Evolutionary conservation across 2,113 vertebrate genomes (phyloP).

Genomic region (Lampris megalopsis): DNA sequence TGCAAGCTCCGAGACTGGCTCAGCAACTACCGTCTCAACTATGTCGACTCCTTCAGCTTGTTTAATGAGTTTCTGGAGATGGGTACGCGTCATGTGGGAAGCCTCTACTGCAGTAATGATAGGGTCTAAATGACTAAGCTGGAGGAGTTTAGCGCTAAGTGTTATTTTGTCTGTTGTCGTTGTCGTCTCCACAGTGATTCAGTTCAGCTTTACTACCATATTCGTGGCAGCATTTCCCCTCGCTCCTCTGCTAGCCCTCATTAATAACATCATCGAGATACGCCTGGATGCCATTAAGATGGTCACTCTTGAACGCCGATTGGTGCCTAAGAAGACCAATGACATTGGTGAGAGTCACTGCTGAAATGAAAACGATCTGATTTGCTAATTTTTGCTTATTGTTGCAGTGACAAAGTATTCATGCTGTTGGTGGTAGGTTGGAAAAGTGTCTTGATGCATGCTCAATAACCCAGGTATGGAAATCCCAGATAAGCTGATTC

Average conservation of each 20-base stretch:
- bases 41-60: conserved; percentile 88
- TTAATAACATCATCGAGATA: conserved; percentile 93
- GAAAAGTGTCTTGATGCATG: not conserved
- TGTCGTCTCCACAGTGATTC: conserved; percentile 84
- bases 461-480: not conserved
- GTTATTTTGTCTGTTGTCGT: not conserved
- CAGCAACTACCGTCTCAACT: conserved; percentile 85
- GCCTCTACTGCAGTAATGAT: not conserved
- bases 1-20: conserved; percentile 85
- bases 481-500: not conserved
- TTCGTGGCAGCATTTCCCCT: conserved; percentile 97
- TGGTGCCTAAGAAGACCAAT: conserved; percentile 93
- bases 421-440: not conserved
- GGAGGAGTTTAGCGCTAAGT: not conserved
- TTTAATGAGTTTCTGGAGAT: conserved; percentile 96
- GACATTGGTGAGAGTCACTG: conserved; percentile 88
- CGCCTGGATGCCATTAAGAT: conserved; percentile 95
- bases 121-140: not conserved
- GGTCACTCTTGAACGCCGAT: conserved; percentile 85
- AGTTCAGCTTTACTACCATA: conserved; percentile 97
- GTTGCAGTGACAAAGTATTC: not conserved
- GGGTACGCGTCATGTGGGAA: conserved; percentile 78
- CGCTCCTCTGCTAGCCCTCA: conserved; percentile 91
- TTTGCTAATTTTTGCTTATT: not conserved
- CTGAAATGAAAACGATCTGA: not conserved